Percentiles rank a stretch among this genome's conserved stretches.
Conservation (phyloP, 2,113 vertebrate species). For the Cardinalis cardinalis region DNA sequence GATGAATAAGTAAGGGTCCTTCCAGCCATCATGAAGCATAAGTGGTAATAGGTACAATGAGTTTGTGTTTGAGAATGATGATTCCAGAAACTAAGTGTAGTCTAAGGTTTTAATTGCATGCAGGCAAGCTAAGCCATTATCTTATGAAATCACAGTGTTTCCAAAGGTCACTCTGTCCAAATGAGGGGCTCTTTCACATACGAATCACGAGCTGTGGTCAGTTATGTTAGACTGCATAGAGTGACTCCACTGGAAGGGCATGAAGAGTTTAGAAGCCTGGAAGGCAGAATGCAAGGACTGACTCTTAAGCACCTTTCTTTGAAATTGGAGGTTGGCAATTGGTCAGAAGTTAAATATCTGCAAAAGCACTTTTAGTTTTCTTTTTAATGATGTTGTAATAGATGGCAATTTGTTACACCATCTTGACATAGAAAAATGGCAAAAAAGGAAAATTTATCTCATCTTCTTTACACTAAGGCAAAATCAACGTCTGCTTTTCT, state of each 20-base stretch:
- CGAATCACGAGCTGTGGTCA: background rate
- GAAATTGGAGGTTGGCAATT: background rate
- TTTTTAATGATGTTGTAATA: background rate
- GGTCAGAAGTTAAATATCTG: background rate
- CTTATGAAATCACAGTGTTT: background rate
- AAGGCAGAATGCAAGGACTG: background rate
- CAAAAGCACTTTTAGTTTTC: background rate
- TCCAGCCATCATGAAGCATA: background rate
- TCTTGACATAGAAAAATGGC: background rate
- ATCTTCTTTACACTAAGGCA: background rate
- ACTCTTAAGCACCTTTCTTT: background rate
- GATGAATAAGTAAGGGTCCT: background rate
- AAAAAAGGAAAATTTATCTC: background rate
- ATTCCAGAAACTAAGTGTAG: background rate
- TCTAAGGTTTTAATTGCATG: background rate
- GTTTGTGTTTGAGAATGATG: background rate
- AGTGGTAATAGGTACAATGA: background rate
- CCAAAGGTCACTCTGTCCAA: background rate
- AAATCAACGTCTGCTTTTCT: background rate
- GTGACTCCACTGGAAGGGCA: background rate
- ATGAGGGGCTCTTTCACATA: background rate
- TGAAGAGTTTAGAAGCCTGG: background rate
- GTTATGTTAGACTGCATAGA: background rate
- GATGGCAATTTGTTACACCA: background rate
- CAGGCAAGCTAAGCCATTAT: background rate